Base-by-base conservation (phyloP, 2,113 vertebrate genomes). In the Scartelaos histophorus region DNA sequence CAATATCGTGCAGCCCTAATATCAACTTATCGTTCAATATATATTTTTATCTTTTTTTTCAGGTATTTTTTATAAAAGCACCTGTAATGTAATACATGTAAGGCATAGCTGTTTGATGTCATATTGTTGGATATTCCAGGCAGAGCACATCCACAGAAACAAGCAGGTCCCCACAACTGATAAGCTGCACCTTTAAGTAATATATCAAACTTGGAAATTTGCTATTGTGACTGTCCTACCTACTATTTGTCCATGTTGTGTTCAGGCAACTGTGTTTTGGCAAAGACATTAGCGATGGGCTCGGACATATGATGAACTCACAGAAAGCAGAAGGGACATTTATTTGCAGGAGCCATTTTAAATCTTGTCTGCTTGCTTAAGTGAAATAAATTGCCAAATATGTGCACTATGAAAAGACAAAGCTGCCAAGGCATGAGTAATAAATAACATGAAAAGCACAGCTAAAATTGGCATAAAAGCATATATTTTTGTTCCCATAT, bases 261-360 rank as follows among this genome's bases (percentile, higher is more conserved):
- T 87, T 86, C 62, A 5, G 57, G 13, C 7, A 43, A 85, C 79
- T 79, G 91, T 91, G 82, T 87, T 84, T 90, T 92, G 87, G 87
- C 73, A 79, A 80, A 87, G 83, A 89, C 84, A 87, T 83, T 66
- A 70, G 61, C 13, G 60, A 60, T 74, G 66, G 74, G 66, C 74
- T 70, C 69, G 70, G 61, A 73, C 61, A 46, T 60, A 70, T 66
- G 71, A 61, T 60, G 68, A 82, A 77, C 24, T 62, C 72, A 75
- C 19, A 58, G 76, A 58, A 46, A 69, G 47, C 51, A 67, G 10
- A 64, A 66, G 71, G 46, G 80, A 65, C 61, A 76, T 67, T 35
- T 45, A 53, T 67, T 68, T 64, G 19, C 29, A 11, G 10, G 0
- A 3, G 29, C 17, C 60, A 7, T 62, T 62, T 35, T 38, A 38